These are phyloP conservation scores for Xylota sylvarum DNA, from an alignment of 2,888 invertebrate species.

Conservation along the genomic window DNA sequence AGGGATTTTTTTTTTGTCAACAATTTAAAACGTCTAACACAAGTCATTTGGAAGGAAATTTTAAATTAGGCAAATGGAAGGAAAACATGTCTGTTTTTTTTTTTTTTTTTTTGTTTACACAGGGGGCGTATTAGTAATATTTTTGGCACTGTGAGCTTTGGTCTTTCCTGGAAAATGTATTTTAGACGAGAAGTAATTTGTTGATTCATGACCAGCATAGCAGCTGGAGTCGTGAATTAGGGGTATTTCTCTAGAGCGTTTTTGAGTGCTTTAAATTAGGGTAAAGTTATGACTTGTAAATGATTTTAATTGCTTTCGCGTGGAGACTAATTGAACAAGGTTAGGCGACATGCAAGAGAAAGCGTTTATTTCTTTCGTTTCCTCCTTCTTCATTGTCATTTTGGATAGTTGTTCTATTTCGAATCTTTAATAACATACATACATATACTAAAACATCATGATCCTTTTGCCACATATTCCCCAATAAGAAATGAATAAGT, in stretches of 20 bases:
- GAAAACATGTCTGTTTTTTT: slow-evolving; percentile 1
- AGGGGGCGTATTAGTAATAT: slow-evolving; percentile 3
- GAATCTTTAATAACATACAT: too few species aligned
- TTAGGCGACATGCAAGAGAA: neutral
- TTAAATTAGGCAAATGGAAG: slow-evolving; percentile 11
- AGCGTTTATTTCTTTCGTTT: too few species aligned
- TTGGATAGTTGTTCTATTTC: too few species aligned
- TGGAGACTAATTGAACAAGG: neutral
- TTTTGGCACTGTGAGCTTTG: slow-evolving; percentile 9
- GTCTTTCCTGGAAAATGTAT: slow-evolving; percentile 4
- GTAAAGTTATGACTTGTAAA: neutral
- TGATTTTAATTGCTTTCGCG: slow-evolving; percentile 2
- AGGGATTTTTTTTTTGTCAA: slow-evolving; percentile 9
- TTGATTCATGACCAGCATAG: neutral
- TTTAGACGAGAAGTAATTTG: neutral
- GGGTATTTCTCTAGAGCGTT: neutral
- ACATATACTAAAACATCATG: too few species aligned
- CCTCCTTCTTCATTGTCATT: too few species aligned
- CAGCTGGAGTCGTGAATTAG: slow-evolving; percentile 7
- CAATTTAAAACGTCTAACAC: slow-evolving; percentile 9
- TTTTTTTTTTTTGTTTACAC: neutral
- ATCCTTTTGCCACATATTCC: too few species aligned
- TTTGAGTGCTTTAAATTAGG: neutral
- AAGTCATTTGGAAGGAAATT: neutral
- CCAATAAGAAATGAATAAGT: too few species aligned